Evolutionary conservation across 2,113 vertebrate genomes (phyloP).

Genomic region (Gambusia affinis): DNA sequence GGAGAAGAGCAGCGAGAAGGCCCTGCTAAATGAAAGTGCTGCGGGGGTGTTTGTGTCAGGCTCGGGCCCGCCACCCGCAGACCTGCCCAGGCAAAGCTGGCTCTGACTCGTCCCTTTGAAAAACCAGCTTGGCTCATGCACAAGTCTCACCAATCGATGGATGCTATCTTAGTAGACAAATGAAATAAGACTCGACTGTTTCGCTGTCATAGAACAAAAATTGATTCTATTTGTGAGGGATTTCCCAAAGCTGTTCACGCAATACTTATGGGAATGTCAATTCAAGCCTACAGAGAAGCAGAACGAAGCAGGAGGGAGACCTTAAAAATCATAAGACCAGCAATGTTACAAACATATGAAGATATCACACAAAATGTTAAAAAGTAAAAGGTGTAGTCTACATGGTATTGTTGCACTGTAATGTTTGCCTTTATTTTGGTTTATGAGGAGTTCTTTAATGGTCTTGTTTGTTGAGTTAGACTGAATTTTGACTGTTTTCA

Average conservation of each 20-base stretch:
- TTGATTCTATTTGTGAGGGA: slow-evolving; percentile 48
- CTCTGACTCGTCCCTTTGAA: slow-evolving; percentile 27
- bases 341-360: background rate
- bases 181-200: slow-evolving; percentile 40
- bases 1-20: slow-evolving; percentile 4
- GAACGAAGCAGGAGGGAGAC: slow-evolving; percentile 6
- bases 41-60: slow-evolving; percentile 15
- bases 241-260: slow-evolving; percentile 40
- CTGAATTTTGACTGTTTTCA: background rate
- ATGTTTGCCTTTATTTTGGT: background rate
- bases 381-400: background rate
- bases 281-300: slow-evolving; percentile 9
- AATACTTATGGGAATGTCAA: slow-evolving; percentile 26
- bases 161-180: slow-evolving; percentile 41
- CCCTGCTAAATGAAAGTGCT: slow-evolving; percentile 15
- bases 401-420: background rate
- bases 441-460: background rate
- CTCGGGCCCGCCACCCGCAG: background rate
- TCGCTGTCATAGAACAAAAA: slow-evolving; percentile 41
- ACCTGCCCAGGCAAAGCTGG: slow-evolving; percentile 18
- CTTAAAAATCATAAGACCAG: background rate
- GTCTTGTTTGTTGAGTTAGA: background rate
- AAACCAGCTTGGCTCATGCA: slow-evolving; percentile 29
- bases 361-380: background rate
- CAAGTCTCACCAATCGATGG: slow-evolving; percentile 39